phyloP scores from a whole-genome alignment of 2,888 invertebrate genomes.

The Heliothis peltigera region DNA sequence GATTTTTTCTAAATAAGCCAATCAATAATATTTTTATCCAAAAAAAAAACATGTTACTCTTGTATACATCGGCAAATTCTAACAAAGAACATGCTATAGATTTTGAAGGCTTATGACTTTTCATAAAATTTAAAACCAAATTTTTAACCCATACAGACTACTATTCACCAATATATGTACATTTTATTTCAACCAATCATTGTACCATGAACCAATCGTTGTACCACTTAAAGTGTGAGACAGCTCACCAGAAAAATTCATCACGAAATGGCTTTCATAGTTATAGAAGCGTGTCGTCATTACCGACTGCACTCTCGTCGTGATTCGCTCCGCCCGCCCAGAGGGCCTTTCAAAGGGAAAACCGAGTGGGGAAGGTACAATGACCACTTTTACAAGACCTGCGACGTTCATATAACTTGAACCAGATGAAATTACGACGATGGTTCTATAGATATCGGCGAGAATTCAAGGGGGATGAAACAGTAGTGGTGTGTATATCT shows the following conservation, averaged over 20 bases:
- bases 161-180: too few species aligned
- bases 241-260: slow-evolving; percentile 39
- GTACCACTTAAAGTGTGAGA: not conserved
- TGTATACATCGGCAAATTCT: too few species aligned
- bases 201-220: too few species aligned
- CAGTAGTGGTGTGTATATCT: slow-evolving; percentile 43
- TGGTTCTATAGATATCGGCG: slow-evolving; percentile 23
- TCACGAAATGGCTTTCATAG: slow-evolving; percentile 51
- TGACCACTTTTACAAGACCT: slow-evolving; percentile 52
- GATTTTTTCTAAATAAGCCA: not conserved
- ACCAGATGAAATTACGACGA: not conserved
- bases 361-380: slow-evolving; percentile 47
- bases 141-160: too few species aligned
- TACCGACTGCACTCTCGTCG: slow-evolving; percentile 57
- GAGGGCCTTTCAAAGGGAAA: slow-evolving; percentile 56
- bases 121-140: too few species aligned
- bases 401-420: not conserved
- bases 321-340: slow-evolving; percentile 69
- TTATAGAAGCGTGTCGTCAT: slow-evolving; percentile 60
- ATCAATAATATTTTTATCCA: too few species aligned
- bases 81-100: too few species aligned
- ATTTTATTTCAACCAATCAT: not conserved
- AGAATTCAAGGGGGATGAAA: slow-evolving; percentile 32
- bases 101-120: too few species aligned
- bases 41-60: too few species aligned